Evolutionary conservation across 1,140 invertebrate genomes (phyloP), one percentile per base, ranked within the genome.

Genomic region (Tetramorium simillimum): DNA sequence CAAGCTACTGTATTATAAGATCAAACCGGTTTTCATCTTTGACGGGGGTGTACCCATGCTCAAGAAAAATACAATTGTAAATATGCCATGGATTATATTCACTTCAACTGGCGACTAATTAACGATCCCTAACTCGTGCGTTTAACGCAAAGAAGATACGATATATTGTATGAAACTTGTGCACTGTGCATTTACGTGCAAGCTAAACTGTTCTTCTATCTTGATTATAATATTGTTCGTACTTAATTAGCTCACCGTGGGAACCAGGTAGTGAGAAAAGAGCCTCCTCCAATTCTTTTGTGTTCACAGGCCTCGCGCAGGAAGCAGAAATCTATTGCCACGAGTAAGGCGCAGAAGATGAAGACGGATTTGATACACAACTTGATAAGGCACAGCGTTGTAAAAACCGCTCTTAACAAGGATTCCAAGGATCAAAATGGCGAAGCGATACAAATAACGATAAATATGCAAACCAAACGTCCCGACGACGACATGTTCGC

Each of bases 1-100:
- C 94, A 99, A 99, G 96, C 96, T 99, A 21, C 95, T 99, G 2
- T 99, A 98, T 94, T 99, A 98, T 93, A 97, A 97, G 93, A 99
- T 99, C 75, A 99, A 98, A 93, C 99, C 99, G 18, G 97, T 99
- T 3, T 99, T 99, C 96, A 98, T 99, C n/a, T 99, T 99, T 96
- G 99, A 99, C 96, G 99, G 99, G 37, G 97, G 97, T 76, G 98
- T 98, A 73, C 99, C 99, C 49, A 95, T 96, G 84, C 96, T 99
- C 14, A 99, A 99, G 95, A 97, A 97, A 92, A 97, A 99, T 95
- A 99, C 99, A 58, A 97, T 99, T 95, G 98, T 99, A 96, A 97
- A 96, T 90, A 73, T 88, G 67, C 53, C 3, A 70, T 46, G 16
- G 3, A 87, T 60, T 62, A 58, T 60, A 86, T 86, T 28, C 0